Conservation (phyloP, 2,113 vertebrate species). For the Oriolus oriolus region DNA sequence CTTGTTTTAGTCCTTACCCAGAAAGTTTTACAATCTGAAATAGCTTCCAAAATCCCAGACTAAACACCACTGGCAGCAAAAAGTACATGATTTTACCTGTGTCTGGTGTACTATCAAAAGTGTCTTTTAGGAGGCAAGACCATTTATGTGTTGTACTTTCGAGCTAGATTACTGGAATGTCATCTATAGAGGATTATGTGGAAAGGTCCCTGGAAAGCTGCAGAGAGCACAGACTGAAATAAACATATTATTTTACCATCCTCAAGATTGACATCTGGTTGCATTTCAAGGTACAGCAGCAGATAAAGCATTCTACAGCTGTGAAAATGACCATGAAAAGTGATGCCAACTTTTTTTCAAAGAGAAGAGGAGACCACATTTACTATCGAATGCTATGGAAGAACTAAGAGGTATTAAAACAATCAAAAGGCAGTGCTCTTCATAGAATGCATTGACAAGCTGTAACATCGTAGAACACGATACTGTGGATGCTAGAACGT, state of each 20-base stretch:
- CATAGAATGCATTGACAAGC: background rate
- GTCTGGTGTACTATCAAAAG: background rate
- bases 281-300: background rate
- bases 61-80: background rate
- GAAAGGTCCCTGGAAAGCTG: background rate
- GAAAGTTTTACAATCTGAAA: background rate
- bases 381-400: background rate
- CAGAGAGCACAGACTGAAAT: background rate
- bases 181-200: background rate
- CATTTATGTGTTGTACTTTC: background rate
- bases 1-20: background rate
- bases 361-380: background rate
- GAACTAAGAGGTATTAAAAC: background rate
- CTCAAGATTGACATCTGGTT: background rate
- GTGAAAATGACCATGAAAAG: background rate
- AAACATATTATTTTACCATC: background rate
- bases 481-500: background rate
- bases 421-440: background rate
- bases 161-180: background rate
- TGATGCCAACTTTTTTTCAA: background rate
- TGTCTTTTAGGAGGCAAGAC: background rate
- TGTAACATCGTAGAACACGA: background rate
- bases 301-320: background rate
- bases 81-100: background rate
- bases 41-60: background rate